Base-by-base conservation (phyloP, 2,888 invertebrate genomes). In the Therioaphis trifolii region DNA sequence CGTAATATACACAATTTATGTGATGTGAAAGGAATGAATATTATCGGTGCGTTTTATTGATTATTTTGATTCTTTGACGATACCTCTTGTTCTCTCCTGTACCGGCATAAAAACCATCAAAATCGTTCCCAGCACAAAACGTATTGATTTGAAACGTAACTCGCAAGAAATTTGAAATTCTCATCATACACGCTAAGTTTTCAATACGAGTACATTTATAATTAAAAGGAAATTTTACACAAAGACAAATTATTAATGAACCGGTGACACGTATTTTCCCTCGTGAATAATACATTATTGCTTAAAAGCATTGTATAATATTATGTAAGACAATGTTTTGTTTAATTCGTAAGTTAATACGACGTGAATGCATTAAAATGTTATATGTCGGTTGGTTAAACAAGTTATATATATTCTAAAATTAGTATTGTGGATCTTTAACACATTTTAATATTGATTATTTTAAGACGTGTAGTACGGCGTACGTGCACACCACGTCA, bases 251-350 rank as follows among this genome's bases (percentile, higher is more conserved):
- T 43, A 69, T 43, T 46, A 46, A 69, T 15, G 24, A 43, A 69
- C 11, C 15, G 69, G 43, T 15, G 69, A 69, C 69, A 46, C 69
- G 43, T 69, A 69, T 46, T 69, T 69, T 46, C 69, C 69, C 40
- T 69, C 35, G 66, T 40, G 66, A 66, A 40, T 66, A 66, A 66
- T 66, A 66, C 66, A 66, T 66, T 66, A 66, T 40, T 66, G 9
- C 40, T 11, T 40, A 66, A 66, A 29, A 66, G 66, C 66, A 21
- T 40, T 11, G 66, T 40, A 21, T 66, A 11, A 40, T 40, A n/a
- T 66, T 66, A 66, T 66, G n/a, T n/a, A n/a, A 40, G 66, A 66
- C 66, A 40, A 35, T 66, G 66, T 66, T 66, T 40, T 66, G 66
- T 40, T 35, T 66, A 66, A 66, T 66, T 66, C 66, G n/a, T 66